Conservation (phyloP, 2,113 vertebrate genomes). For the Apteryx mantelli region DNA sequence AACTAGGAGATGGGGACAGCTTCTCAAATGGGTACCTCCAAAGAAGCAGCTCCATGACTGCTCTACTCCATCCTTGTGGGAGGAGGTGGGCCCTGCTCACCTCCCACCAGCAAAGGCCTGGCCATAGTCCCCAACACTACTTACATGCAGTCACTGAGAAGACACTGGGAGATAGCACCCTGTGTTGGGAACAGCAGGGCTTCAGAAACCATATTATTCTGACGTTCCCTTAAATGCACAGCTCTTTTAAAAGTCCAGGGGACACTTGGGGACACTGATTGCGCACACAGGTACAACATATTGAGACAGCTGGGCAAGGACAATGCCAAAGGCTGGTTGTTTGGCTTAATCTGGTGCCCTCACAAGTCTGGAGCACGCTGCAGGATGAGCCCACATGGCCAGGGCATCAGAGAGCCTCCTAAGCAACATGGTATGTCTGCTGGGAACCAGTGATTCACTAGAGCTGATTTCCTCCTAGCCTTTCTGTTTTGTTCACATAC, state of each 20-base stretch:
- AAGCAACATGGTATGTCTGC: neutral
- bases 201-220: neutral
- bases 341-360: neutral
- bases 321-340: neutral
- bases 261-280: rapidly evolving
- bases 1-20: neutral
- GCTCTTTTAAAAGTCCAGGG: neutral
- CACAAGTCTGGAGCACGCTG: neutral
- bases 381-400: neutral
- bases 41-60: neutral
- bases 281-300: neutral
- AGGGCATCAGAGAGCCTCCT: neutral
- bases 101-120: neutral
- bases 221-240: neutral
- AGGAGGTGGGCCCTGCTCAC: neutral
- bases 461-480: neutral
- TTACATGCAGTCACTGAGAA: neutral
- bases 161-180: neutral
- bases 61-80: neutral
- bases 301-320: neutral
- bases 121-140: neutral
- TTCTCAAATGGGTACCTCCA: neutral
- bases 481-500: neutral
- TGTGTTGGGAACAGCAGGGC: neutral
- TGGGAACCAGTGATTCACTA: neutral